A percentile compares a stretch with the other conserved stretches of the same genome.
phyloP scores from a whole-genome alignment of 2,113 vertebrate species.

The Gambusia holbrooki region DNA sequence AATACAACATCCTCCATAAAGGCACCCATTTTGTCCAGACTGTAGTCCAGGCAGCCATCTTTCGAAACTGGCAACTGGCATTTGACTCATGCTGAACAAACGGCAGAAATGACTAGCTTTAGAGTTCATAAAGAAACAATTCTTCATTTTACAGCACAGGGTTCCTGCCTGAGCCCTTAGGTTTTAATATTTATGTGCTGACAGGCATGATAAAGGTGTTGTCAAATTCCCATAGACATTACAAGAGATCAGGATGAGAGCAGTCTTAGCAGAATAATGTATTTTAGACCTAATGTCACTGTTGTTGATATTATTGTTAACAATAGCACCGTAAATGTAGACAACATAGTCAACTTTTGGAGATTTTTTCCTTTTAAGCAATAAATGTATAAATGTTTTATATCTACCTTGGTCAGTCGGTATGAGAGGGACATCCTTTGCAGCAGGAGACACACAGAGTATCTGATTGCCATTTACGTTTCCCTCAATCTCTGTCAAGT shows the following conservation, averaged over 20 bases:
- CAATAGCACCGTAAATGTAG: neutral
- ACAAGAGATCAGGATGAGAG: neutral
- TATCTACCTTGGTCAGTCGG: slow-evolving; percentile 90
- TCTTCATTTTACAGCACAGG: neutral
- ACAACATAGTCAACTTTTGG: neutral
- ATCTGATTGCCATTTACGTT: slow-evolving; percentile 90
- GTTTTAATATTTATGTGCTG: neutral
- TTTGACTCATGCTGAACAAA: neutral
- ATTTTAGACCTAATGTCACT: neutral
- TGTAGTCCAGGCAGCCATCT: neutral
- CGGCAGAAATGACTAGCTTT: neutral
- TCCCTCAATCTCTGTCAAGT: slow-evolving; percentile 92
- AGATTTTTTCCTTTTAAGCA: neutral
- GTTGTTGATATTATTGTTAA: neutral
- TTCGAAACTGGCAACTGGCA: neutral
- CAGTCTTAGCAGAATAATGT: neutral
- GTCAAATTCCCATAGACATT: neutral
- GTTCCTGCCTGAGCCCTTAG: neutral
- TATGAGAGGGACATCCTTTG: slow-evolving; percentile 92
- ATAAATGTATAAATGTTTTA: neutral
- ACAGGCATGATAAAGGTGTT: neutral
- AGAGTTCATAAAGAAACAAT: neutral
- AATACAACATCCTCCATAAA: neutral
- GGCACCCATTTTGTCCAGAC: neutral
- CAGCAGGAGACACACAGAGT: slow-evolving; percentile 89